These are phyloP conservation scores for Rutpela maculata DNA, from an alignment of 2,888 invertebrate genomes.

Conservation along the genomic window DNA sequence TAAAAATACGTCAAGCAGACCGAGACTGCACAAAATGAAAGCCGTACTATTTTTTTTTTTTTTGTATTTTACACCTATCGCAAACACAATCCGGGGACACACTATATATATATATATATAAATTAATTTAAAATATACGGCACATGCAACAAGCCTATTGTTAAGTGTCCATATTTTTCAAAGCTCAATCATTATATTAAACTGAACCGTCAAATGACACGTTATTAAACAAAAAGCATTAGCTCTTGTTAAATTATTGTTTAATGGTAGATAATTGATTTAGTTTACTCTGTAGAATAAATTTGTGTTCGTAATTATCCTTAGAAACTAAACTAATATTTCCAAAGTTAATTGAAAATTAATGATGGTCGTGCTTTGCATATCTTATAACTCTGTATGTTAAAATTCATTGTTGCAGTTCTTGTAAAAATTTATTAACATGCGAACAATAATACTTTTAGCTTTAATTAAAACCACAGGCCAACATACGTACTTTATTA, in stretches of 20 bases:
- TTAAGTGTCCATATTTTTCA: too few species aligned
- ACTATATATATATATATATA: too few species aligned
- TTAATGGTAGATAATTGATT: background rate
- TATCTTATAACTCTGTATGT: constrained; percentile 14
- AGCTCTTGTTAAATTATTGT: background rate
- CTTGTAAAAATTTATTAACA: constrained; percentile 41
- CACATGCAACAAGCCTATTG: too few species aligned
- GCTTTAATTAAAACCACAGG: constrained; percentile 39
- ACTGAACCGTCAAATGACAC: background rate
- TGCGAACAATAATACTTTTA: constrained; percentile 37
- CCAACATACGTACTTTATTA: constrained; percentile 33
- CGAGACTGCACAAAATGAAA: too few species aligned
- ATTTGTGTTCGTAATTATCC: constrained; percentile 13
- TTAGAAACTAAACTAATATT: constrained; percentile 15
- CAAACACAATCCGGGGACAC: too few species aligned
- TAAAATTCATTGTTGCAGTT: constrained; percentile 30
- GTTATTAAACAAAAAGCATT: background rate
- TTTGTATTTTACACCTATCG: too few species aligned
- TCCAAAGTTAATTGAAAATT: constrained; percentile 26
- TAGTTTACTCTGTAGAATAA: constrained; percentile 4
- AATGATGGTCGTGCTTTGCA: constrained; percentile 18
- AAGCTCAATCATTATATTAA: too few species aligned
- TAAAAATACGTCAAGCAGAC: too few species aligned
- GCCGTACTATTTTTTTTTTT: too few species aligned
- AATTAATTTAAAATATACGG: too few species aligned